Evolutionary conservation across 2,797 vertebrate genomes (phyloP), one percentile per base, ranked within the genome.

Genomic region (Dicrostonyx torquatus): DNA sequence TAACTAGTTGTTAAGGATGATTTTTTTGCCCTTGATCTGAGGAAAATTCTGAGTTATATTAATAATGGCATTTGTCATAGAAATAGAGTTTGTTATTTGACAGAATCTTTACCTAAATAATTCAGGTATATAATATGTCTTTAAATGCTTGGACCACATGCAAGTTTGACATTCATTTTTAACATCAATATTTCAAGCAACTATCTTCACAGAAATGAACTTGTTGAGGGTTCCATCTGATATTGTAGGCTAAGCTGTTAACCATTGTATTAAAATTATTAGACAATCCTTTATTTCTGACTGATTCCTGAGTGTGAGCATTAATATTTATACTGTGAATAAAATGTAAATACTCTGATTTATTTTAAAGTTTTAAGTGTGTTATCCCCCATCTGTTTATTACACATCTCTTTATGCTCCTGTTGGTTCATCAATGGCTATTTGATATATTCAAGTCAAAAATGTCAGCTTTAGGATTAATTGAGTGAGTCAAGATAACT

Each of bases 401-500:
- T 9, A 62, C 92, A 6, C 29, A 2, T 77, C 58, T 87, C 20
- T 91, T 95, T 95, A 83, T 94, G 26, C 31, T 78, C 58, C 31
- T 90, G 90, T 15, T 87, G 43, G 10, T 64, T 40, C 10, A 40
- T 93, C 93, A 96, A 79, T 90, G 90, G 92, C 84, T 94, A 26
- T 80, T 93, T 96, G 90, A 95, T 96, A 93, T 48, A 96, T 64
- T 68, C 31, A 90, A 85, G 73, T 91, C 76, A 94, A 76, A 72
- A 72, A 77, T 96, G 58, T 34, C 83, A 90, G 29, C 80, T 95
- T 96, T 95, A 92, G 85, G 48, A 64, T 90, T 62, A 93, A 94
- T 93, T 82, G n/a, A 91, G 90, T 73, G 7, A 13, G 45, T 93
- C 84, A 93, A 76, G 96, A 94, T 96, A 95, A 62, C 24, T 80